These are phyloP conservation scores for Leucoraja erinaceus DNA, from an alignment of 2,113 vertebrate genomes.

Conservation along the genomic window DNA sequence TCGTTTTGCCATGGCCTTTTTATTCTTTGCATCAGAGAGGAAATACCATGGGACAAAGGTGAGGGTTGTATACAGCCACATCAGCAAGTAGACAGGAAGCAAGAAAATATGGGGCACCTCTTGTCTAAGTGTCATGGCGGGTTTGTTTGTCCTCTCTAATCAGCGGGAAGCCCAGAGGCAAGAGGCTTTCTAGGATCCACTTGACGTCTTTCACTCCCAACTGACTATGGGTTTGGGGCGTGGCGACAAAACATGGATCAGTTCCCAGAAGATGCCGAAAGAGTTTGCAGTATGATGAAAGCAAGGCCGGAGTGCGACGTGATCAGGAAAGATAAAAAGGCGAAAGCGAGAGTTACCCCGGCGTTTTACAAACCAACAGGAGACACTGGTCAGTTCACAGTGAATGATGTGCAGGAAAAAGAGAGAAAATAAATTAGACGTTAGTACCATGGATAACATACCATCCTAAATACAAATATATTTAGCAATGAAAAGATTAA, in stretches of 20 bases:
- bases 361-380: constrained; percentile 60
- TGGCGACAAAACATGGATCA: constrained; percentile 42
- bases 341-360: constrained; percentile 55
- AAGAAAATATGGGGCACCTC: constrained; percentile 69
- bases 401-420: constrained; percentile 57
- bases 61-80: constrained; percentile 84
- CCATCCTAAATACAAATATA: neutral
- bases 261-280: constrained; percentile 50
- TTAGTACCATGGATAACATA: constrained; percentile 53
- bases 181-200: neutral
- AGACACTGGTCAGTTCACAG: constrained; percentile 53
- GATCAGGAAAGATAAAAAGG: neutral
- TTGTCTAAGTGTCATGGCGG: constrained; percentile 69
- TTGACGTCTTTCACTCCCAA: constrained; percentile 8
- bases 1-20: constrained; percentile 70
- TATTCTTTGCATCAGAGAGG: constrained; percentile 78
- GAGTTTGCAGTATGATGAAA: constrained; percentile 51
- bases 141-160: neutral
- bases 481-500: constrained; percentile 25
- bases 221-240: constrained; percentile 47
- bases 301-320: constrained; percentile 18
- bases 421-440: constrained; percentile 42
- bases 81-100: constrained; percentile 78
- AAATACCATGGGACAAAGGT: constrained; percentile 96
- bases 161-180: neutral